These are phyloP conservation scores for Listronotus oregonensis DNA, from an alignment of 1,140 invertebrate species.

Conservation along the genomic window DNA sequence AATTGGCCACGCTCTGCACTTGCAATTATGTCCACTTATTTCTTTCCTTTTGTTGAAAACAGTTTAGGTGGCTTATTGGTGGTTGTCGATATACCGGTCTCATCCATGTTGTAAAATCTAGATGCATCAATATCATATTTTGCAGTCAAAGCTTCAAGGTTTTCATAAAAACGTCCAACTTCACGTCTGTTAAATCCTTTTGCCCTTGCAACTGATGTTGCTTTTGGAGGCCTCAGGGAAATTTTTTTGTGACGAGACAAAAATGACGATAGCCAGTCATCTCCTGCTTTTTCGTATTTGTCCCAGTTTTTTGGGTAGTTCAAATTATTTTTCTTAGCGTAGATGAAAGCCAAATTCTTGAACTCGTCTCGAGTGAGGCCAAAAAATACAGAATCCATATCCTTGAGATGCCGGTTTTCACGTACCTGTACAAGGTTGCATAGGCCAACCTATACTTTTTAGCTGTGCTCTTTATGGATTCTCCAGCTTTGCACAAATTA, in stretches of 20 bases:
- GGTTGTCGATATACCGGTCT: too few relatives aligned
- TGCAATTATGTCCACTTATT: background rate
- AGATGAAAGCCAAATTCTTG: too few relatives aligned
- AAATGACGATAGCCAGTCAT: slow-evolving; percentile 28
- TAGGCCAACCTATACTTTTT: too few relatives aligned
- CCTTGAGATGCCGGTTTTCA: too few relatives aligned
- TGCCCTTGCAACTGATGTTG: slow-evolving; percentile 47
- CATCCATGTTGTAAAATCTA: slow-evolving; percentile 2
- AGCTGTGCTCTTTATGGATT: too few relatives aligned
- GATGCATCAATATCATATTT: slow-evolving; percentile 45
- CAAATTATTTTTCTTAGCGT: slow-evolving; percentile 16
- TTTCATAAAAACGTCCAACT: too few relatives aligned
- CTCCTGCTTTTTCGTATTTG: background rate
- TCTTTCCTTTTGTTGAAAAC: too few relatives aligned
- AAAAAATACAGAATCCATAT: too few relatives aligned
- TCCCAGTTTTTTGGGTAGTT: background rate
- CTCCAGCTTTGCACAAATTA: too few relatives aligned
- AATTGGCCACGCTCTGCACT: slow-evolving; percentile 46
- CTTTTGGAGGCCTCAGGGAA: slow-evolving; percentile 47
- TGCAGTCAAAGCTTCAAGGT: slow-evolving; percentile 42
- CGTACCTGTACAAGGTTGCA: too few relatives aligned
- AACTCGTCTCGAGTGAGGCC: too few relatives aligned
- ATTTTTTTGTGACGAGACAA: slow-evolving; percentile 44
- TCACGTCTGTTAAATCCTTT: slow-evolving; percentile 9
- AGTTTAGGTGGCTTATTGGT: too few relatives aligned